Evolutionary conservation across 2,888 invertebrate species (phyloP), one percentile per base, ranked within the genome.

Genomic region (Scaptomyza caliginosa): DNA sequence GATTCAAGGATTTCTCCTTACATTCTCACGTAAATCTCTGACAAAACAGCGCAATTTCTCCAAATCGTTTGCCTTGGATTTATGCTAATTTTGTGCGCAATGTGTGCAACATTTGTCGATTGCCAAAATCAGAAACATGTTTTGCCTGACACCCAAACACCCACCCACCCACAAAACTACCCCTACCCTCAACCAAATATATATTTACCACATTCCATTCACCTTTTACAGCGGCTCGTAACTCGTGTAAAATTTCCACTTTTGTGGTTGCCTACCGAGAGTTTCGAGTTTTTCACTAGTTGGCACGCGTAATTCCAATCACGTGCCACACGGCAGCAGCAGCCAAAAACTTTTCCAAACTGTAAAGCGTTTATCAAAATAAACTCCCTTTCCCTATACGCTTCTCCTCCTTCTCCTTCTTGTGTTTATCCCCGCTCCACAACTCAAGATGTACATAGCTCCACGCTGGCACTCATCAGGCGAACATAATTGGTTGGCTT

Each of bases 321-420:
- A 83, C 83, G 83, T 83, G 77, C 88, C 84, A 78, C 68, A 70
- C 60, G 52, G 54, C 57, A 58, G 66, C 45, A 58, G 39, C 16
- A 16, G 10, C n/a, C n/a, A 32, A 13, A 86, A 81, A 81, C 68
- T 81, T 81, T 82, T 74, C 63, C 60, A 74, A 81, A 81, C 81
- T 81, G 78, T 77, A 81, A 86, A 81, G 74, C 81, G 87, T 81
- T 81, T 86, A 81, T 81, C 85, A 81, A 86, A 83, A 82, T 66
- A 67, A 52, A 42, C 50, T 28, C 43, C 16, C 11, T 3, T 13
- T 2, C 32, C 26, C 19, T 4, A 7, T 34, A 43, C 21, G 17
- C 19, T 3, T 11, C 23, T 5, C 23, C 36, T 8, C 24, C 16
- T 28, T 23, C 13, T 3, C 39, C 5, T 7, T n/a, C n/a, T 3